Evolutionary conservation across 2,888 invertebrate genomes (phyloP), one percentile per base, ranked within the genome.

Genomic region (Acanthoscelides obtectus): DNA sequence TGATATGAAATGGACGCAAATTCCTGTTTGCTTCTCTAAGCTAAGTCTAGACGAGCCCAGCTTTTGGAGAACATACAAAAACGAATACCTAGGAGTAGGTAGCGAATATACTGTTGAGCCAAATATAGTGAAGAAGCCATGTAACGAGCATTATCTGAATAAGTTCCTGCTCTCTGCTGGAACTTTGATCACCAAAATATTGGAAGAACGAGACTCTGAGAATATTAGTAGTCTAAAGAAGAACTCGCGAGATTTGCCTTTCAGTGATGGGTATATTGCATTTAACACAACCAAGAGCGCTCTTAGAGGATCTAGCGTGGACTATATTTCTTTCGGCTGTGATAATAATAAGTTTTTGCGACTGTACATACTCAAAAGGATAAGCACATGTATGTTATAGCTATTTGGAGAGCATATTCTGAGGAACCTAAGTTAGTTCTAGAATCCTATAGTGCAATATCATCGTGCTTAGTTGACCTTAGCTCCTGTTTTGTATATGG

Each of bases 1-100:
- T 0, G 80, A 82, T 22, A 88, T 88, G 72, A 91, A 90, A 79
- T 94, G 93, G 93, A 92, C 93, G 0, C 94, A 94, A 80, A 89
- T 89, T 85, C 94, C 94, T 1, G 84, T 88, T 0, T 80, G 82
- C 67, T 87, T 87, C 73, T 82, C 86, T 67, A 85, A 83, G 71
- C 78, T 82, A 81, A 79, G 81, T 67, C 79, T 77, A 6, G 79
- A 79, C 20, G 79, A 81, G 22, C 84, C 86, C 75, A 80, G 78
- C 77, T 83, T 77, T 84, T 86, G 81, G 83, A 78, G 77, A 76
- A 71, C 73, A 20, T 83, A 82, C 68, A 80, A 77, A 73, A 73
- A 72, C 22, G 82, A 84, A 70, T 81, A 77, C 71, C 71, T 80
- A 80, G 82, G 81, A 2, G 76, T 83, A 22, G 88, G 88, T 0